Conservation (phyloP, 2,888 invertebrate genomes). For the Liodrosophila aerea region DNA sequence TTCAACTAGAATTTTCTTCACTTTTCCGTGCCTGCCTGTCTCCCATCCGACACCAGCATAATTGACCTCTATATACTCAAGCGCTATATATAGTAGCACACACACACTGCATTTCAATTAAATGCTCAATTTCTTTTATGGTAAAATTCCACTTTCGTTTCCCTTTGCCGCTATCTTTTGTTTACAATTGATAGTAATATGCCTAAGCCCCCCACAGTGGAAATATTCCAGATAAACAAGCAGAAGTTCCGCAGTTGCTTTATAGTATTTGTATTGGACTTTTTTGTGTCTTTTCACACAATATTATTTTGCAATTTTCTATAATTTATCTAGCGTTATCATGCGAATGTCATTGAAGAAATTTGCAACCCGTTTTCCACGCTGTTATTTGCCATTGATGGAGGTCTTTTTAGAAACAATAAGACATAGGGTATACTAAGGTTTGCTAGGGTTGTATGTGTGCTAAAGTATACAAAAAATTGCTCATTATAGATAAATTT, state of each 20-base stretch:
- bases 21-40: no score
- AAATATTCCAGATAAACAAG: neutral
- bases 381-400: slow-evolving; percentile 44
- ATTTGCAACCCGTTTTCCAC: slow-evolving; percentile 66
- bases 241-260: neutral
- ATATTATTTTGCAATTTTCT: slow-evolving; percentile 59
- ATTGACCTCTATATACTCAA: slow-evolving; percentile 9
- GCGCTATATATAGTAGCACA: slow-evolving; percentile 26
- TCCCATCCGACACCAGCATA: slow-evolving; percentile 3
- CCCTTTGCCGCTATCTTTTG: slow-evolving; percentile 10
- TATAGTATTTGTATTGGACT: slow-evolving; percentile 13
- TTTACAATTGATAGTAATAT: slow-evolving; percentile 43
- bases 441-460: neutral
- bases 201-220: neutral
- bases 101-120: slow-evolving; percentile 4
- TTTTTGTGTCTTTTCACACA: slow-evolving; percentile 46
- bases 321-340: slow-evolving; percentile 23
- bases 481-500: no score
- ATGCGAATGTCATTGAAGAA: slow-evolving; percentile 36
- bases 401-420: slow-evolving; percentile 9
- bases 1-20: no score
- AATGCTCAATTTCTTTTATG: slow-evolving; percentile 33
- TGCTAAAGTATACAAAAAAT: slow-evolving; percentile 1
- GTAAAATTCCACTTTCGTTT: slow-evolving; percentile 9
- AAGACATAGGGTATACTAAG: neutral